Conservation (phyloP, 1,140 invertebrate genomes). For the Ridgeia piscesae region DNA sequence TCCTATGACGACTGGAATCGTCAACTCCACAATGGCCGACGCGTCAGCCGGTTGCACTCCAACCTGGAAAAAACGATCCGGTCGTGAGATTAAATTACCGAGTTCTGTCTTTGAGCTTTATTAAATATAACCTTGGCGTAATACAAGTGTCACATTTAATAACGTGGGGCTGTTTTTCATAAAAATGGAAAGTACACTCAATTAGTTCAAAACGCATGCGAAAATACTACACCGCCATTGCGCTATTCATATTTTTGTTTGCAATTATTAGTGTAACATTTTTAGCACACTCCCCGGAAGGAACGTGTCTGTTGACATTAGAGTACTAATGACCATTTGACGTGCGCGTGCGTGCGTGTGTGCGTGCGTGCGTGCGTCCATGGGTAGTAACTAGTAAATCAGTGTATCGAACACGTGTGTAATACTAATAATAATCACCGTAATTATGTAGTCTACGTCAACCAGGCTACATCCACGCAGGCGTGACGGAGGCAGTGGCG, state of each 20-base stretch:
- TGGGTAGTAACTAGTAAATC: no score
- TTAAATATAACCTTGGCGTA: background rate
- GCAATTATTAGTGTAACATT: background rate
- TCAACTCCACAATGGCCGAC: constrained; percentile 24
- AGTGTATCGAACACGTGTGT: no score
- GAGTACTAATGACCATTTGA: background rate
- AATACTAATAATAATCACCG: constrained; percentile 71
- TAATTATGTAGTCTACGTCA: constrained; percentile 90
- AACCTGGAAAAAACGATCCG: constrained; percentile 12
- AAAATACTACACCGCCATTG: background rate
- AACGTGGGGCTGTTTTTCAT: background rate
- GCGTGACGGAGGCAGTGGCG: constrained; percentile 91
- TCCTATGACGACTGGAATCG: constrained; percentile 26
- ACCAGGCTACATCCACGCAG: constrained; percentile 93
- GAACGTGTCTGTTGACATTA: background rate
- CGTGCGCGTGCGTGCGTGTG: no score
- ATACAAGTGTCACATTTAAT: background rate
- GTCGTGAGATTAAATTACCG: background rate
- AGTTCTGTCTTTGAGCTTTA: background rate
- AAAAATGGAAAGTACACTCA: no score
- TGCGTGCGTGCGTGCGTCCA: no score
- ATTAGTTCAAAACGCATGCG: no score
- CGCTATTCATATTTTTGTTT: background rate
- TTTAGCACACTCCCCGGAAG: background rate
- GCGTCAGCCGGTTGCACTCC: constrained; percentile 19